These are phyloP conservation scores for Patella caerulea DNA, from an alignment of 2,888 invertebrate species.

Conservation along the genomic window DNA sequence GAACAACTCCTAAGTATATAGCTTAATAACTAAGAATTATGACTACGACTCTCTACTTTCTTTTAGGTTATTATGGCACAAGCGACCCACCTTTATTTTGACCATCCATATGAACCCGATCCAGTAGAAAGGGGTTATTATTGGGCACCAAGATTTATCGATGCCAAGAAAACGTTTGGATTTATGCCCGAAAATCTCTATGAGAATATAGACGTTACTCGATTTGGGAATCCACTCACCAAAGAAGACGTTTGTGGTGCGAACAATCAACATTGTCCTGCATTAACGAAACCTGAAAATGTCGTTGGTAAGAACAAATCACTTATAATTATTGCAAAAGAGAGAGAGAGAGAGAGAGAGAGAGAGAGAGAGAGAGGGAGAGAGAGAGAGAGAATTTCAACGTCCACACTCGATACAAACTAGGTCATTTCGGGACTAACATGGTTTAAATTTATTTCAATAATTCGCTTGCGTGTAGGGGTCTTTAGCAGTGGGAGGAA, in stretches of 20 bases:
- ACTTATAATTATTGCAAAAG: too few species aligned
- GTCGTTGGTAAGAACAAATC: constrained; percentile 33
- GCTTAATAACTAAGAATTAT: too few species aligned
- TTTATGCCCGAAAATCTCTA: constrained; percentile 48
- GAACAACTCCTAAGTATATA: too few species aligned
- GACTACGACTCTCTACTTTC: neutral
- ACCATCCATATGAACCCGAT: constrained; percentile 59
- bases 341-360: too few species aligned
- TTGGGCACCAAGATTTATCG: constrained; percentile 56
- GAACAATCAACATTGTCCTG: constrained; percentile 22
- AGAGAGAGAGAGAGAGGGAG: too few species aligned
- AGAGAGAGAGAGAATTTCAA: too few species aligned
- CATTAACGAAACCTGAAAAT: constrained; percentile 36
- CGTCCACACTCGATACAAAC: too few species aligned
- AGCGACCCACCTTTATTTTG: constrained; percentile 55
- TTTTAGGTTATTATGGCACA: constrained; percentile 49
- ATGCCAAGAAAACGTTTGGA: constrained; percentile 44
- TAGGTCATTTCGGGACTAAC: too few species aligned
- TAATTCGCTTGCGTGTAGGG: too few species aligned
- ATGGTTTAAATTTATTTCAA: too few species aligned
- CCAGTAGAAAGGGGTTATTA: constrained; percentile 56
- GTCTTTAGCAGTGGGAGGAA: too few species aligned
- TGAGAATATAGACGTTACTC: constrained; percentile 38
- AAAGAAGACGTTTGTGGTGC: constrained; percentile 11
- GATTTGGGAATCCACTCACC: constrained; percentile 31